Evolutionary conservation across 2,888 invertebrate genomes (phyloP).

Genomic region (Liodrosophila aerea): DNA sequence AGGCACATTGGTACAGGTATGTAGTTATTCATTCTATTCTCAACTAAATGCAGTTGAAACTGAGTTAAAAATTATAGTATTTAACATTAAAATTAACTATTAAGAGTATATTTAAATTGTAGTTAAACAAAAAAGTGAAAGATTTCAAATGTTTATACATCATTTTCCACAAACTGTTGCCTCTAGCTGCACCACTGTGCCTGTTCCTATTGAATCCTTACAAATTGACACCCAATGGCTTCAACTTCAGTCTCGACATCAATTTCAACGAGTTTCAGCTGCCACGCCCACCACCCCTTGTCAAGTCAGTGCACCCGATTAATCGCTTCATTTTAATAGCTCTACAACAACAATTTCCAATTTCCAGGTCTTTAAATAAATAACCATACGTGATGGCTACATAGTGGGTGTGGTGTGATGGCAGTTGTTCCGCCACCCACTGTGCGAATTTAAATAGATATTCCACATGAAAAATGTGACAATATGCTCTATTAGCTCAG

Average conservation of each 20-base stretch:
- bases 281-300: constrained; percentile 15
- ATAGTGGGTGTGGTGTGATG: constrained; percentile 26
- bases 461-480: constrained; percentile 43
- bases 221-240: constrained; percentile 27
- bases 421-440: constrained; percentile 47
- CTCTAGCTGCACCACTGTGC: constrained; percentile 17
- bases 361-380: constrained; percentile 19
- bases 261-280: neutral
- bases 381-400: constrained; percentile 57
- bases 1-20: constrained; percentile 33
- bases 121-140: too few relatives aligned
- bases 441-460: constrained; percentile 14
- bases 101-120: too few relatives aligned
- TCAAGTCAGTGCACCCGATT: constrained; percentile 56
- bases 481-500: constrained; percentile 63
- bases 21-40: too few relatives aligned
- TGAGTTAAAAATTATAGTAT: neutral
- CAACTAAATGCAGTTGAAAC: neutral
- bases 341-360: constrained; percentile 20
- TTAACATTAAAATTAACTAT: too few relatives aligned
- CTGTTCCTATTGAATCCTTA: constrained; percentile 51
- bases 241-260: constrained; percentile 11
- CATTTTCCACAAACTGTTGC: neutral
- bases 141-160: too few relatives aligned
- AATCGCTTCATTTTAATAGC: constrained; percentile 43